These are phyloP conservation scores for Protobothrops flavoviridis DNA, from an alignment of 2,113 vertebrate genomes.

Conservation along the genomic window DNA sequence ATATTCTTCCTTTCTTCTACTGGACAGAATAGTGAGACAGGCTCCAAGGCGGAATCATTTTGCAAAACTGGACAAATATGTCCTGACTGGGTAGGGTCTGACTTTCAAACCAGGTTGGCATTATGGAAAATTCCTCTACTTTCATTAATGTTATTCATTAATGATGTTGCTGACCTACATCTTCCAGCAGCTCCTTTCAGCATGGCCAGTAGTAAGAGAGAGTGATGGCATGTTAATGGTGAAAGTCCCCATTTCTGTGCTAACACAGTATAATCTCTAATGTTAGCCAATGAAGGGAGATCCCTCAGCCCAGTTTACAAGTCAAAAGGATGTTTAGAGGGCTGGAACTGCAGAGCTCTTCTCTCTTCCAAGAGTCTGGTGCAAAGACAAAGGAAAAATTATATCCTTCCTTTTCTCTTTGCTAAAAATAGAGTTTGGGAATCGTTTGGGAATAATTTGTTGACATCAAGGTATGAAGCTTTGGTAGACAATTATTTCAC, in stretches of 20 bases:
- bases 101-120: background rate
- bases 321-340: background rate
- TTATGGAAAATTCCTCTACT: background rate
- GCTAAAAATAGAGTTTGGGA: background rate
- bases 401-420: background rate
- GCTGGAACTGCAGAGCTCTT: background rate
- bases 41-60: background rate
- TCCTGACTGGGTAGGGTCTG: background rate
- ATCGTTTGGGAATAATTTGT: background rate
- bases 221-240: background rate
- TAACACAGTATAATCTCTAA: background rate
- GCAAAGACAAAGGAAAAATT: background rate
- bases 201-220: background rate
- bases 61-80: background rate
- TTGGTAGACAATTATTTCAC: background rate
- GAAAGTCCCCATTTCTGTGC: background rate
- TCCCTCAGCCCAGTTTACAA: background rate
- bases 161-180: background rate
- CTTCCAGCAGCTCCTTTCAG: background rate
- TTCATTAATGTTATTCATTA: background rate
- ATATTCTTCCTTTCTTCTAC: conserved; percentile 13
- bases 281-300: background rate
- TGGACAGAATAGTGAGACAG: background rate
- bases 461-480: background rate
- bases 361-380: background rate